Conservation (phyloP, 1,140 invertebrate genomes). For the Ylistrum balloti region DNA sequence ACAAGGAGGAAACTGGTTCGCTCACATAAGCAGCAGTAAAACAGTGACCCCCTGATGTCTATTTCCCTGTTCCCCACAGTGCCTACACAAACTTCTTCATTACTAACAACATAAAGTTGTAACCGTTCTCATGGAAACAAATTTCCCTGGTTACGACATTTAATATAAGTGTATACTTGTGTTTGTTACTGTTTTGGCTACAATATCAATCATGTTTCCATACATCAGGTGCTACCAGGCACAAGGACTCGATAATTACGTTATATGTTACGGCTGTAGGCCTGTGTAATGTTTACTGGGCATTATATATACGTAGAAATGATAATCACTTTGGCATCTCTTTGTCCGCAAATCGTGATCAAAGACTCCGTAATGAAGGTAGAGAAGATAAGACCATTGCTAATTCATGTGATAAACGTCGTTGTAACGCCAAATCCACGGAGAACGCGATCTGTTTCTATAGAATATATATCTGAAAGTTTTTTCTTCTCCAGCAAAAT, state of each 20-base stretch:
- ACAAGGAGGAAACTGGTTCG: too few species aligned
- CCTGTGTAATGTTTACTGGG: background rate
- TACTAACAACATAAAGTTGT: background rate
- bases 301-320: background rate
- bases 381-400: background rate
- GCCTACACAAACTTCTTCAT: background rate
- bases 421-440: background rate
- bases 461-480: conserved; percentile 2
- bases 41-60: too few species aligned
- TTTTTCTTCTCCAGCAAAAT: background rate
- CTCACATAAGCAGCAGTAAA: too few species aligned
- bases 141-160: background rate
- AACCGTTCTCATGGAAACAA: background rate
- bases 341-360: conserved; percentile 32
- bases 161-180: background rate
- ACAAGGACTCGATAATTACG: conserved; percentile 7
- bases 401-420: background rate
- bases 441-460: background rate
- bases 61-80: too few species aligned
- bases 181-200: background rate
- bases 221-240: background rate
- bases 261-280: background rate
- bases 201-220: background rate
- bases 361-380: conserved; percentile 5
- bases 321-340: conserved; percentile 38